A percentile compares a stretch with the other conserved stretches of the same genome.
These are phyloP conservation scores for Drosophila eugracilis DNA, from an alignment of 1,140 invertebrate genomes.

Conservation along the genomic window DNA sequence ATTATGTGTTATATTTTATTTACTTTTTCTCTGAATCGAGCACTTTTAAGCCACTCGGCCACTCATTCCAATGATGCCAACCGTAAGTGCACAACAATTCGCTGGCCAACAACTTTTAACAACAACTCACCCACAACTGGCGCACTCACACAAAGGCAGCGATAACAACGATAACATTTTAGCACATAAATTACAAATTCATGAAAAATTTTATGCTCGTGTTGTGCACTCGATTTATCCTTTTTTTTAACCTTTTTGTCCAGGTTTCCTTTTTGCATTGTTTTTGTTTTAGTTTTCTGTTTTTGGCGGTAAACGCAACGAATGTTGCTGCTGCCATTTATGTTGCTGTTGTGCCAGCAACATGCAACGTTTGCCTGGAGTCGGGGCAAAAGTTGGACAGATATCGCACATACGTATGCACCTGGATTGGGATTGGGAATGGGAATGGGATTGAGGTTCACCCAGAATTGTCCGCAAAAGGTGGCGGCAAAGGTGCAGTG, in stretches of 20 bases:
- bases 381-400: conserved; percentile 46
- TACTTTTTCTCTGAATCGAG: conserved; percentile 11
- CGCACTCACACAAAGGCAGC: conserved; percentile 63
- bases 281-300: conserved; percentile 62
- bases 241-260: conserved; percentile 39
- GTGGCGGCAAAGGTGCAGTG: conserved; percentile 78
- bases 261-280: conserved; percentile 37
- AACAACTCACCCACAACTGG: conserved; percentile 6
- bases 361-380: conserved; percentile 31
- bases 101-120: conserved; percentile 46
- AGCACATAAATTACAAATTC: conserved; percentile 83
- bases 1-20: conserved; percentile 9
- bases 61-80: conserved; percentile 34
- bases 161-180: conserved; percentile 83
- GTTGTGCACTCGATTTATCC: conserved; percentile 59
- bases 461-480: conserved; percentile 73
- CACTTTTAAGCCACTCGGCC: conserved; percentile 29
- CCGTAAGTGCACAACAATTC: conserved; percentile 53
- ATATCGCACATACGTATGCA: conserved; percentile 52
- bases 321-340: conserved; percentile 67
- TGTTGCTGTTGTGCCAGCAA: conserved; percentile 68
- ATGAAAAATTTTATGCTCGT: conserved; percentile 80
- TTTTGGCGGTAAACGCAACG: conserved; percentile 79
- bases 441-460: conserved; percentile 50
- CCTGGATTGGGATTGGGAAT: conserved; percentile 26